Evolutionary conservation across 2,797 vertebrate genomes (phyloP).

Genomic region (Agapornis canus): DNA sequence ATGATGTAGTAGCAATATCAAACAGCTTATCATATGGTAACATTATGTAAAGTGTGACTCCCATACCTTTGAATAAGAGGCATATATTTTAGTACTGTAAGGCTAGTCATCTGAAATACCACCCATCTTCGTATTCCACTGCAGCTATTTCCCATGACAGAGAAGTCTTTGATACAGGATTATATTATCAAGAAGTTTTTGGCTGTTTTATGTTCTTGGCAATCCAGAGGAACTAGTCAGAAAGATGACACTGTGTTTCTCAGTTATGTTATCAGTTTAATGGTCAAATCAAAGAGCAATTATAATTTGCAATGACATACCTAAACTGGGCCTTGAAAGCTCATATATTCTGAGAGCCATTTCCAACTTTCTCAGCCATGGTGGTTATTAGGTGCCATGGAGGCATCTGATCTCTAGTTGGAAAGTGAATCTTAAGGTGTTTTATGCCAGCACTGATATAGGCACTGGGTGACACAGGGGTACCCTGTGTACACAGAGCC

Average conservation of each 20-base stretch:
- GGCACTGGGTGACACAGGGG: accelerated
- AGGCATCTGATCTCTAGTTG: neutral
- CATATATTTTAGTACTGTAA: neutral
- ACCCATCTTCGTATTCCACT: neutral
- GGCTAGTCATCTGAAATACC: neutral
- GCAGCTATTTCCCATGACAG: neutral
- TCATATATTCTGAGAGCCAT: neutral
- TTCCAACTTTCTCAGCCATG: neutral
- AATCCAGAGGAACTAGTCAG: neutral
- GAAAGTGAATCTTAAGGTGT: neutral
- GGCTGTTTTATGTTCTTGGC: neutral
- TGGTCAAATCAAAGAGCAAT: neutral
- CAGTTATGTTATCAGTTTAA: neutral
- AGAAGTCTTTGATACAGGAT: neutral
- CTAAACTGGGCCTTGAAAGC: neutral
- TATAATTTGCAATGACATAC: neutral
- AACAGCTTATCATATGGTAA: neutral
- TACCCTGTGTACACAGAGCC: neutral
- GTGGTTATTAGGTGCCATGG: neutral
- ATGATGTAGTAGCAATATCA: neutral
- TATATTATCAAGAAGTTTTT: neutral
- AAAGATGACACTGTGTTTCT: neutral
- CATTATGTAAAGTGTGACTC: neutral
- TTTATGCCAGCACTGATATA: neutral
- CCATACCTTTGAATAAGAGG: neutral